phyloP scores from a whole-genome alignment of 2,888 invertebrate species.

The Spatulosminthurus flaviceps region DNA sequence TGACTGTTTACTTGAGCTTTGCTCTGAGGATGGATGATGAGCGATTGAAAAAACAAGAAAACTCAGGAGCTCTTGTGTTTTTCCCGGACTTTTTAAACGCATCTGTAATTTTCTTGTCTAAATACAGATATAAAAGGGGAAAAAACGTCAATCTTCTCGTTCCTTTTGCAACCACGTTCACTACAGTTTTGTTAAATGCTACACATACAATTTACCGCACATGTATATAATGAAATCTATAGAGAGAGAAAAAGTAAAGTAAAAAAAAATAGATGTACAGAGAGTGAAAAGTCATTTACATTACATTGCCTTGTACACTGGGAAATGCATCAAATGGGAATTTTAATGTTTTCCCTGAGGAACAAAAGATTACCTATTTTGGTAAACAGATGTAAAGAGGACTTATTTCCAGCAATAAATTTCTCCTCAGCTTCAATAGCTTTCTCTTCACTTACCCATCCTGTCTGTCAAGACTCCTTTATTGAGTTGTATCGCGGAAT shows the following conservation, averaged over 20 bases:
- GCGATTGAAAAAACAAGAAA: constrained; percentile 26
- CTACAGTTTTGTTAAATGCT: too few relatives aligned
- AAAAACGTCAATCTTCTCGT: constrained; percentile 4
- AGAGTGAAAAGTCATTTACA: background rate
- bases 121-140: constrained; percentile 25
- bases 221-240: too few relatives aligned
- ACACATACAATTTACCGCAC: too few relatives aligned
- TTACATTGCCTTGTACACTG: background rate
- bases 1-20: constrained; percentile 28
- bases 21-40: background rate
- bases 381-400: constrained; percentile 40
- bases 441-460: background rate
- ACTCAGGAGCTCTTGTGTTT: constrained; percentile 19
- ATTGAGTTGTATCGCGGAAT: background rate
- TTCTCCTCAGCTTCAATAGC: constrained; percentile 19
- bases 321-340: constrained; percentile 11
- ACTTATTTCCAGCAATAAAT: constrained; percentile 39
- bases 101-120: constrained; percentile 40
- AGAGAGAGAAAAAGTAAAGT: too few relatives aligned
- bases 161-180: background rate
- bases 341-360: constrained; percentile 32
- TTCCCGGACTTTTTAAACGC: constrained; percentile 18
- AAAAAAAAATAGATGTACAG: too few relatives aligned
- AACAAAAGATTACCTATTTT: constrained; percentile 44
- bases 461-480: background rate